Base-by-base conservation (phyloP, 2,888 invertebrate species). In the Caenorhabditis virilis region DNA sequence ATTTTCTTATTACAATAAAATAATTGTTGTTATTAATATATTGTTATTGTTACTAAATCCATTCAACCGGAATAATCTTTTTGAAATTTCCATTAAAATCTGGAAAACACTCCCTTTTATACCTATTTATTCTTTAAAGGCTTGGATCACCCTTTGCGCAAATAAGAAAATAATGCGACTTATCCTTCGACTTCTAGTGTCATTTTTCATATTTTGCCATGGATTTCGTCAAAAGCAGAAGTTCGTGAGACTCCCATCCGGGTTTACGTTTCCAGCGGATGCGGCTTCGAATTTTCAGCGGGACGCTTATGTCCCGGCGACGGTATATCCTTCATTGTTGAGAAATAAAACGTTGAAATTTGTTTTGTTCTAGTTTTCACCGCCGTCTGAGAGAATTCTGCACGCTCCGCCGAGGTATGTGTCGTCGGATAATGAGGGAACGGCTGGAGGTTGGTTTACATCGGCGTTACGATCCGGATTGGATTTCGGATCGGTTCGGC, bases 261-360 rank as follows among this genome's bases (percentile, higher is more conserved):
- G 63, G 22, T 64, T 41, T 39, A 58, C 58, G 9, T 58, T 64
- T 27, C 63, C 63, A 5, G 63, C 63, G 1, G 54, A 54, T 39
- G 58, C 63, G 0, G 63, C 63, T 3, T 46, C 51, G 36, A 64
- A 64, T 26, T 64, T 64, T 22, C 63, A 58, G 25, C 36, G 63
- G 15, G 58, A 58, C 30, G 23, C 62, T 20, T 63, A 53, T 53
- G 30, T 48, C 30, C 53, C 62, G 9, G 47, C 53, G 3, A 63
- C 62, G 36, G 62, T 62, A 38, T 26, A 39, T 38, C 16, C 22
- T 38, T 23, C 23, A 25, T 18, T 13, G 9, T 50, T 50, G 2
- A 1, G 25, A 35, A 52, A 18, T 5, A n/a, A n/a, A n/a, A n/a
- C n/a, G n/a, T n/a, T 33, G 23, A 47, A 33, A 27, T 16, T 11